phyloP scores from a whole-genome alignment of 2,797 vertebrate genomes.

The Dicrostonyx torquatus region DNA sequence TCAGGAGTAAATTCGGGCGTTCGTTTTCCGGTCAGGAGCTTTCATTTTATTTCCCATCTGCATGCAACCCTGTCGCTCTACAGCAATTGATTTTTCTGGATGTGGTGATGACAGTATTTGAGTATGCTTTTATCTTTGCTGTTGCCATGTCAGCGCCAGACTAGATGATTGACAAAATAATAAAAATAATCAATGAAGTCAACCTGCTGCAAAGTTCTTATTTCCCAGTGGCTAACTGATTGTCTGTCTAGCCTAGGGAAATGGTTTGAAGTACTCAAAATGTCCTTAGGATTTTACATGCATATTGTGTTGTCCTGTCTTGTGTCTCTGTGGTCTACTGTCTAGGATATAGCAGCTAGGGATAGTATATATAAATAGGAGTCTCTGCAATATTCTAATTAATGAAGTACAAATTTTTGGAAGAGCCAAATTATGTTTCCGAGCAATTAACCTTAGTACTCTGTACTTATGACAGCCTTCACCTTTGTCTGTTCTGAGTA shows the following conservation, averaged over 20 bases:
- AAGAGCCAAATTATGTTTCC: conserved; percentile 27
- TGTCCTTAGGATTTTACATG: background rate
- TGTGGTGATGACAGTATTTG: background rate
- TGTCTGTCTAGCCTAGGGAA: background rate
- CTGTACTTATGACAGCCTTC: background rate
- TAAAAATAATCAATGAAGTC: conserved; percentile 51
- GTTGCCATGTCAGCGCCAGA: background rate
- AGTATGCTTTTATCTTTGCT: conserved; percentile 9
- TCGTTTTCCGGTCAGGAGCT: conserved; percentile 8
- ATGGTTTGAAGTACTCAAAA: conserved; percentile 38
- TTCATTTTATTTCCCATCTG: conserved; percentile 60
- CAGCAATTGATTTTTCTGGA: conserved; percentile 51
- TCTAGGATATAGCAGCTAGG: conserved; percentile 32
- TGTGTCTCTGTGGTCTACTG: conserved; percentile 38
- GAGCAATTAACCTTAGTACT: conserved; percentile 11
- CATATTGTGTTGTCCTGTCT: conserved; percentile 15
- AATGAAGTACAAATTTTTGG: conserved; percentile 34
- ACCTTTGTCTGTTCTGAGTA: conserved; percentile 33
- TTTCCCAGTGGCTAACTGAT: conserved; percentile 22
- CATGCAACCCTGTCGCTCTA: conserved; percentile 22
- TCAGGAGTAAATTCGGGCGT: conserved; percentile 34
- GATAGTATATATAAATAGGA: background rate
- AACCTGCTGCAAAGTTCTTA: conserved; percentile 29
- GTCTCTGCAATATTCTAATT: background rate
- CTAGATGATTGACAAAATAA: conserved; percentile 49